Conservation (phyloP, 2,797 vertebrate species). For the Hydrolagus colliei region DNA sequence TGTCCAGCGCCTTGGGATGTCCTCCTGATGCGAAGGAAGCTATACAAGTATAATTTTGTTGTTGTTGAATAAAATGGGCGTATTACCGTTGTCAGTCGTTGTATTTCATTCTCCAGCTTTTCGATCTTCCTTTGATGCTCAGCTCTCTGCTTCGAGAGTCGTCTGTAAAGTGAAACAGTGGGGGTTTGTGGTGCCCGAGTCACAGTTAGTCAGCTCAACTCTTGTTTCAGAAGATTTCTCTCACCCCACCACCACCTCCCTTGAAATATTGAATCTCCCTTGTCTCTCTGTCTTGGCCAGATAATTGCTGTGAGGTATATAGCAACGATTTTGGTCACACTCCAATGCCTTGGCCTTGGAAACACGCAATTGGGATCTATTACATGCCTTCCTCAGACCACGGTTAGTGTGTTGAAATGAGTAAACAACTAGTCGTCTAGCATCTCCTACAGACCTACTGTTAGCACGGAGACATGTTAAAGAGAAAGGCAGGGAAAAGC, state of each 20-base stretch:
- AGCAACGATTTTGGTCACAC: too few relatives aligned
- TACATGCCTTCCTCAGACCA: too few relatives aligned
- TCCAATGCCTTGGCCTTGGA: too few relatives aligned
- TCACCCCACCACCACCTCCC: background rate
- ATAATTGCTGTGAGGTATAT: too few relatives aligned
- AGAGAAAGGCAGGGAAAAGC: background rate
- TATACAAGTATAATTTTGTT: too few relatives aligned
- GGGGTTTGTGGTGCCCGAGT: background rate
- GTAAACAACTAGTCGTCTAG: background rate
- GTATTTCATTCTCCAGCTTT: conserved; percentile 41
- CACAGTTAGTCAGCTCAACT: background rate
- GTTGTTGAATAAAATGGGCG: background rate
- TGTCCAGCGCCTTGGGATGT: too few relatives aligned
- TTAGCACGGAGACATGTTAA: background rate
- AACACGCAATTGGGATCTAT: too few relatives aligned
- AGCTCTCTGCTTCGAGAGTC: conserved; percentile 41
- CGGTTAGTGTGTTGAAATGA: background rate
- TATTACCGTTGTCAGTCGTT: conserved; percentile 46
- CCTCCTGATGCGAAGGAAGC: too few relatives aligned
- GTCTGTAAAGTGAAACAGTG: conserved; percentile 44
- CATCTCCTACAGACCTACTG: background rate
- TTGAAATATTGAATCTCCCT: too few relatives aligned
- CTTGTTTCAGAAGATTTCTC: background rate
- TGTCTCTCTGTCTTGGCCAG: too few relatives aligned
- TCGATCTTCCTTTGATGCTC: conserved; percentile 42